These are phyloP conservation scores for Zoanthus solanderi DNA, from an alignment of 92 coral and sea anemone species.

Conservation along the genomic window DNA sequence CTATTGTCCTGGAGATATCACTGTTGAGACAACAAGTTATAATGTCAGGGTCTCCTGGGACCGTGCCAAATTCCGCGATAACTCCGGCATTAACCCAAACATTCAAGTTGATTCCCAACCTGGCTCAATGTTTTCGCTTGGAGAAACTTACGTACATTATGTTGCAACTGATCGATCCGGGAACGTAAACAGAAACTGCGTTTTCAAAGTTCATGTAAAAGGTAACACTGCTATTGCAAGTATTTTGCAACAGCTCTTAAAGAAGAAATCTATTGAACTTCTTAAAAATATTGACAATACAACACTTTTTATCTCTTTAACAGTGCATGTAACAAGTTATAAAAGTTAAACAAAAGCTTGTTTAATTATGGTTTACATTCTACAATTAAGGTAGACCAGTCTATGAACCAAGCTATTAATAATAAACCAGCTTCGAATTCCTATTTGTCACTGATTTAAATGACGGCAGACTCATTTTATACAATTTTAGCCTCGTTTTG, in stretches of 20 bases:
- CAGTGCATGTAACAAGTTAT: too few species aligned
- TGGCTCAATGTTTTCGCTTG: constrained; percentile 64
- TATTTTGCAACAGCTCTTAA: neutral
- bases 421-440: too few species aligned
- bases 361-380: too few species aligned
- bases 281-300: too few species aligned
- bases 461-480: too few species aligned
- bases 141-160: constrained; percentile 72
- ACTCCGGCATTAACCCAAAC: constrained; percentile 78
- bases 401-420: too few species aligned
- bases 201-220: constrained; percentile 80
- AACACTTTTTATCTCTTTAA: too few species aligned
- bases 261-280: too few species aligned
- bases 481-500: too few species aligned
- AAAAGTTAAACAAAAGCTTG: too few species aligned
- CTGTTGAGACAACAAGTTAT: constrained; percentile 41
- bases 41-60: constrained; percentile 71
- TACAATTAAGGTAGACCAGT: too few species aligned
- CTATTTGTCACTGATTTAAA: too few species aligned
- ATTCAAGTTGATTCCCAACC: constrained; percentile 41
- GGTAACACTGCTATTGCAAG: constrained; percentile 51
- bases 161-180: constrained; percentile 73
- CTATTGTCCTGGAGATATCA: constrained; percentile 82
- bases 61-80: constrained; percentile 76
- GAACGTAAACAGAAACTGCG: constrained; percentile 78